phyloP scores from a whole-genome alignment of 2,113 vertebrate genomes.

The Myotis lucifugus region DNA sequence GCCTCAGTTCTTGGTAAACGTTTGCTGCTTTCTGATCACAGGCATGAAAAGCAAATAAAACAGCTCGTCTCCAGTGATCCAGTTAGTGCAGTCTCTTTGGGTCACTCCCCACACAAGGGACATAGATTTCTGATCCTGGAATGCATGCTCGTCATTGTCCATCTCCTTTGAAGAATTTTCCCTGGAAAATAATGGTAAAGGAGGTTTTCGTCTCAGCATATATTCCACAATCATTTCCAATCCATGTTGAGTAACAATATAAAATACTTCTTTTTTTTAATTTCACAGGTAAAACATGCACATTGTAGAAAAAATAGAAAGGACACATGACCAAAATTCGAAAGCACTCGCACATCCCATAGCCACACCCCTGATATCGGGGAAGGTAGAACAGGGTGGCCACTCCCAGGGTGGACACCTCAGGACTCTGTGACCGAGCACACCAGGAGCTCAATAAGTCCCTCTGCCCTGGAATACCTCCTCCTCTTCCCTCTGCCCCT shows the following conservation, averaged over 20 bases:
- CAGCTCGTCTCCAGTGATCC: neutral
- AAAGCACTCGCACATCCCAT: neutral
- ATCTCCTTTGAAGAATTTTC: constrained; percentile 15
- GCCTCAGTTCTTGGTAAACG: neutral
- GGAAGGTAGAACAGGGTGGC: neutral
- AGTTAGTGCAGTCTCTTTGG: accelerated
- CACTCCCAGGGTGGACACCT: too few species aligned
- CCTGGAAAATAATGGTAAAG: neutral
- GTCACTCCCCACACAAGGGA: neutral
- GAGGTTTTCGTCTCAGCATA: neutral
- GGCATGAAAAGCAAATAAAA: neutral
- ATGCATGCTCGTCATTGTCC: neutral
- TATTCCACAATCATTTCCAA: neutral
- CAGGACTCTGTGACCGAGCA: neutral
- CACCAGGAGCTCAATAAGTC: neutral
- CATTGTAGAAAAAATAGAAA: neutral
- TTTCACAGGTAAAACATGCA: neutral
- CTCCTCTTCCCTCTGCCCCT: neutral
- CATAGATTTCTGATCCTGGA: neutral
- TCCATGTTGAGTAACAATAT: neutral
- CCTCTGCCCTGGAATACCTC: neutral
- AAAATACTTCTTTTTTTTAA: neutral
- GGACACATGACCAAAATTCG: neutral
- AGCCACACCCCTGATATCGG: accelerated
- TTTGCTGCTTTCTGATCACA: neutral